Conservation (phyloP, 2,888 invertebrate genomes). For the Aspidiotus destructor region DNA sequence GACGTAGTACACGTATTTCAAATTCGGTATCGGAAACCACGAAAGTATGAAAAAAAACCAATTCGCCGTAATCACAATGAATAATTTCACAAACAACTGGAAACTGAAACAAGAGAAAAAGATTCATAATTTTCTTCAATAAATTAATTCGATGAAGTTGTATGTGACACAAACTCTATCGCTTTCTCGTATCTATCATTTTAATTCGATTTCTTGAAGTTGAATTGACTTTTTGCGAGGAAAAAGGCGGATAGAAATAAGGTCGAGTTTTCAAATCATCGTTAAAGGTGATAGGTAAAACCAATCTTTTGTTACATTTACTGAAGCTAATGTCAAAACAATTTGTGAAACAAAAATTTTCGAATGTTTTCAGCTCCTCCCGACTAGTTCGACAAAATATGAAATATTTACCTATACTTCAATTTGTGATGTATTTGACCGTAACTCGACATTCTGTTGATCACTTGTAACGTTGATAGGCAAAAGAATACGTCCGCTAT, state of each 20-base stretch:
- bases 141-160: too few species aligned
- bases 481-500: conserved; percentile 70
- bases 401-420: conserved; percentile 58
- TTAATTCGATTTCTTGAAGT: too few species aligned
- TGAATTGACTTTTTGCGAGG: too few species aligned
- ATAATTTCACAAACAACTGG: conserved; percentile 64
- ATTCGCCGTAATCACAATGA: conserved; percentile 61
- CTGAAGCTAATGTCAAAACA: too few species aligned
- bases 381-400: conserved; percentile 8
- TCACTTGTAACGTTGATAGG: conserved; percentile 64
- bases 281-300: too few species aligned
- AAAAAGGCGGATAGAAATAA: too few species aligned
- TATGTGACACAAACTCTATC: too few species aligned
- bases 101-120: conserved; percentile 51
- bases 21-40: conserved; percentile 60
- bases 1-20: conserved; percentile 64
- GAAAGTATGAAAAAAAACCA: conserved; percentile 71
- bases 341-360: conserved; percentile 35
- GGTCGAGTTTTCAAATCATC: too few species aligned
- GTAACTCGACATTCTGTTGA: conserved; percentile 70
- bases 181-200: too few species aligned
- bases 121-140: neutral
- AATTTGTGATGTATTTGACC: conserved; percentile 78
- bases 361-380: conserved; percentile 4
- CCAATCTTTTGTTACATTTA: too few species aligned